These are phyloP conservation scores for Oxyruncus cristatus DNA, from an alignment of 2,113 vertebrate genomes.

Conservation along the genomic window DNA sequence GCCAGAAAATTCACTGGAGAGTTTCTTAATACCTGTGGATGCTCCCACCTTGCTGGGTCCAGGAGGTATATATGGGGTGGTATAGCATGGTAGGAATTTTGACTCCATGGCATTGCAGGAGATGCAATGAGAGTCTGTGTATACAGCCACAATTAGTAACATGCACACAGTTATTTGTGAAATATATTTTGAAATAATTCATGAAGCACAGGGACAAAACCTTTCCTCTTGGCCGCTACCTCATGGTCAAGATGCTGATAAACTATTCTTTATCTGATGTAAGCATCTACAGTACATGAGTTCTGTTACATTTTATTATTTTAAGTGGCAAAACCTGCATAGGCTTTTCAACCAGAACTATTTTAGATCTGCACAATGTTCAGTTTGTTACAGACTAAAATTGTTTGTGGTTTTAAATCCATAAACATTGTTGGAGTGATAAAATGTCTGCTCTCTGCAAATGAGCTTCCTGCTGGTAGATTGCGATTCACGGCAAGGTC, in stretches of 20 bases:
- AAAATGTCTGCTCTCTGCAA: neutral
- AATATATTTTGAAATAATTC: neutral
- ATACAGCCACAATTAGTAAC: neutral
- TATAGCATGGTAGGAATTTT: neutral
- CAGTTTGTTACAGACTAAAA: neutral
- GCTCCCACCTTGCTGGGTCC: neutral
- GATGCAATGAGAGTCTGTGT: neutral
- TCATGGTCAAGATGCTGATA: neutral
- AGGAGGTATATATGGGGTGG: neutral
- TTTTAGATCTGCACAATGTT: neutral
- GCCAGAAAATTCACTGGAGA: neutral
- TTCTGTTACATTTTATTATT: neutral
- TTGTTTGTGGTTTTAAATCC: neutral
- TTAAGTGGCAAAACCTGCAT: neutral
- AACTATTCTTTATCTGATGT: neutral
- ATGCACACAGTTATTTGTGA: neutral
- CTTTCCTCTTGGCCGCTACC: neutral
- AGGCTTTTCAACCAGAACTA: neutral
- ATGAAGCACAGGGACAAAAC: neutral
- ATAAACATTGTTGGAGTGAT: neutral
- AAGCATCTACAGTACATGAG: accelerated
- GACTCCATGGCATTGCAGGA: neutral
- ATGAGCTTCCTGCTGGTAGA: neutral
- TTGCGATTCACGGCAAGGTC: neutral
- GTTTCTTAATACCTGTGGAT: neutral